phyloP scores from a whole-genome alignment of 1,140 invertebrate genomes.

The Orius insidiosus region DNA sequence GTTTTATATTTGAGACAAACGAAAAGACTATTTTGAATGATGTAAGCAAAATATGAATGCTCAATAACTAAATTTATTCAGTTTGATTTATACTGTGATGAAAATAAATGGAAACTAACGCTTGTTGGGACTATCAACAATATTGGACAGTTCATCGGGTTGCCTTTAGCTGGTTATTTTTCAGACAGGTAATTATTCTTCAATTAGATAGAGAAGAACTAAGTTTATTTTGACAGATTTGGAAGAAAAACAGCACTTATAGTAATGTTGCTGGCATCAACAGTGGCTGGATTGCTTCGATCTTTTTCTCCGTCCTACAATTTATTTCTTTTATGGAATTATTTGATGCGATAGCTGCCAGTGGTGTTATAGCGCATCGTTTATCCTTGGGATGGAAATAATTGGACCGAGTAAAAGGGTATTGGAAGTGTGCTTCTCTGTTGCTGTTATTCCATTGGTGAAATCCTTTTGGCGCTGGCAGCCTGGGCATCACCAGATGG shows the following conservation, averaged over 20 bases:
- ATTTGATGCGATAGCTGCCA: slow-evolving; percentile 36
- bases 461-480: slow-evolving; percentile 42
- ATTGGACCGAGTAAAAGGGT: slow-evolving; percentile 55
- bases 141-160: slow-evolving; percentile 37
- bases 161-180: slow-evolving; percentile 34
- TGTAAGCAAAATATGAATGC: too few relatives aligned
- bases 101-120: slow-evolving; percentile 42
- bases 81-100: slow-evolving; percentile 36
- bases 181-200: slow-evolving; percentile 42
- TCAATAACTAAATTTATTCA: slow-evolving; percentile 17
- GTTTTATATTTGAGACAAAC: slow-evolving; percentile 30
- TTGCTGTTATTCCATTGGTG: slow-evolving; percentile 50
- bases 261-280: slow-evolving; percentile 34
- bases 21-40: slow-evolving; percentile 38
- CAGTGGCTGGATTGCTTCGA: slow-evolving; percentile 33
- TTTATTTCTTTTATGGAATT: slow-evolving; percentile 36
- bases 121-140: slow-evolving; percentile 43
- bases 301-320: slow-evolving; percentile 34
- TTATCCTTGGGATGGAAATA: slow-evolving; percentile 53
- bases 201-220: too few relatives aligned
- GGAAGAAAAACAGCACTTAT: slow-evolving; percentile 40
- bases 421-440: slow-evolving; percentile 48
- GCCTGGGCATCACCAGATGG: slow-evolving; percentile 56
- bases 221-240: slow-evolving; percentile 27
- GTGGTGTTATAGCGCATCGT: slow-evolving; percentile 42